Base-by-base conservation (phyloP, 1,140 invertebrate species). In the Pogonomyrmex barbatus region DNA sequence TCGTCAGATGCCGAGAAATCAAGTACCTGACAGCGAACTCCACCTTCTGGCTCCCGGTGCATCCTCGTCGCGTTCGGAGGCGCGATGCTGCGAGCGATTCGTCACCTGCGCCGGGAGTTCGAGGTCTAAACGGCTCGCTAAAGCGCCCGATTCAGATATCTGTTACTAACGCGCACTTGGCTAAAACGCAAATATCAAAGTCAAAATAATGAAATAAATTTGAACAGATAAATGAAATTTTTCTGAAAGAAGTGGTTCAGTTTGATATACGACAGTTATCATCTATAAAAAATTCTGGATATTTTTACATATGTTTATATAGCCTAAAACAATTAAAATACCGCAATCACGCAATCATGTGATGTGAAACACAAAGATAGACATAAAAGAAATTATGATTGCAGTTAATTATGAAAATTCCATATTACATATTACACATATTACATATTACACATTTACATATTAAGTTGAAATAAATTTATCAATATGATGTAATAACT, bases 1-100 rank as follows among this genome's bases (percentile, higher is more conserved):
- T 86, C 87, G 82, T 90, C 86, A 83, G 50, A 73, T 52, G 33
- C 36, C 63, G 76, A 77, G 88, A 76, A 90, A 90, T 90, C 89
- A 88, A 87, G 89, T 90, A 88, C 77, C 87, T 90, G 89, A 88
- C 89, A 90, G 87, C 71, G 45, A 86, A 88, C 89, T 90, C 89
- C 89, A 88, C 89, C 89, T 90, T 90, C 89, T 88, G 89, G 81
- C 89, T 86, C 87, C 89, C 77, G 88, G 81, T 73, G 81, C 89
- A 79, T 87, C 88, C 76, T 87, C 45, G 56, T 62, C 42, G 63
- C 73, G 50, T 88, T 67, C 60, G 56, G 76, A 52, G 65, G 56
- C 71, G 82, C 75, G 85, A 83, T 87, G 54, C 52, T 33, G 39
- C 70, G 39, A 83, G 56, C 75, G 79, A 83, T 71, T 83, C 79